Evolutionary conservation across 2,888 invertebrate genomes (phyloP).

Genomic region (Zelleria hepariella): DNA sequence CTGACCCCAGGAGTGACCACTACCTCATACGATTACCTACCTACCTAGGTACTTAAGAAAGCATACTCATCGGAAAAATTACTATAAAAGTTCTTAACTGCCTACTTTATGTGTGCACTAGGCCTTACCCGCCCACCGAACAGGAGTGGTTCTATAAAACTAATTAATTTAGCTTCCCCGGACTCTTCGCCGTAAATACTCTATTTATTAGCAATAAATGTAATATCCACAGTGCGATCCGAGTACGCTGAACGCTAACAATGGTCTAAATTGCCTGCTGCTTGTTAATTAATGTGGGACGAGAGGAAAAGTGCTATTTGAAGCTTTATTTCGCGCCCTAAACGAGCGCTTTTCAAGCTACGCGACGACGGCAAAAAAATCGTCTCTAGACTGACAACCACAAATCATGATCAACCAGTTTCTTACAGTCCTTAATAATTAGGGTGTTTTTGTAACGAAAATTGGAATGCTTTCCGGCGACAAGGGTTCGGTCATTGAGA

Average conservation of each 20-base stretch:
- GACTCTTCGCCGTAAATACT: slow-evolving; percentile 23
- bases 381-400: too few relatives aligned
- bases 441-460: too few relatives aligned
- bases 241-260: not conserved
- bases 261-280: not conserved
- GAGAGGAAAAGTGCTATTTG: not conserved
- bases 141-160: slow-evolving; percentile 17
- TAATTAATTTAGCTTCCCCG: slow-evolving; percentile 29
- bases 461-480: too few relatives aligned
- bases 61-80: too few relatives aligned
- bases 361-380: too few relatives aligned
- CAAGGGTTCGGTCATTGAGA: too few relatives aligned
- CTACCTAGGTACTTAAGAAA: too few relatives aligned
- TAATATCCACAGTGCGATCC: slow-evolving; percentile 25
- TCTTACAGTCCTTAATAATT: too few relatives aligned
- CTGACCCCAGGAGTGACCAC: too few relatives aligned
- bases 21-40: too few relatives aligned
- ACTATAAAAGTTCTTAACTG: not conserved
- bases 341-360: too few relatives aligned
- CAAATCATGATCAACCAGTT: too few relatives aligned
- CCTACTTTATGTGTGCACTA: not conserved
- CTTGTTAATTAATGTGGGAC: not conserved
- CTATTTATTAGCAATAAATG: slow-evolving; percentile 34
- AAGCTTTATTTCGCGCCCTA: not conserved
- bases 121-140: not conserved